Evolutionary conservation across 2,113 vertebrate species (phyloP).

Genomic region (Silurus glanis): DNA sequence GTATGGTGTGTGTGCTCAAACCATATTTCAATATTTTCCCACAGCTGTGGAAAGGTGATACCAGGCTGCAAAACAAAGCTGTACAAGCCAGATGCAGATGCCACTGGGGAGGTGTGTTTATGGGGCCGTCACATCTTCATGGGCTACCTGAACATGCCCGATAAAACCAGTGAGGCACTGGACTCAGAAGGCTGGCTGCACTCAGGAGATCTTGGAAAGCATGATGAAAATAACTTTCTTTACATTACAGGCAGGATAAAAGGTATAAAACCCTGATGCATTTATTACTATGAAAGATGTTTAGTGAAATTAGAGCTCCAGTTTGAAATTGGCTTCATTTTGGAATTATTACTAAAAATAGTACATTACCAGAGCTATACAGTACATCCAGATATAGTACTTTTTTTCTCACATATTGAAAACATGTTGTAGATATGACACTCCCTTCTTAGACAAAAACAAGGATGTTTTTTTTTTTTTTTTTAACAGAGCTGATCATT

Average conservation of each 20-base stretch:
- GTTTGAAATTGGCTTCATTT: neutral
- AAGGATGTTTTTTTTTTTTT: neutral
- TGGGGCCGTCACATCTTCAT: slow-evolving; percentile 80
- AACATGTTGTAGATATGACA: neutral
- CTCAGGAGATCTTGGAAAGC: slow-evolving; percentile 75
- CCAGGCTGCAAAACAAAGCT: slow-evolving; percentile 69
- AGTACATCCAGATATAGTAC: neutral
- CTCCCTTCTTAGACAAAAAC: neutral
- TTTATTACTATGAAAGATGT: neutral
- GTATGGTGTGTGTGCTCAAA: neutral
- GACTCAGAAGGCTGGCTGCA: slow-evolving; percentile 76
- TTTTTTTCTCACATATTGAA: neutral
- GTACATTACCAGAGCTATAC: neutral
- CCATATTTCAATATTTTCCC: neutral
- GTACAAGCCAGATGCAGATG: slow-evolving; percentile 66
- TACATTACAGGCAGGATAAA: slow-evolving; percentile 81
- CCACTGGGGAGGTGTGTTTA: slow-evolving; percentile 76
- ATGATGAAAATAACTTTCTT: slow-evolving; percentile 65
- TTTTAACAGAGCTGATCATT: slow-evolving; percentile 73
- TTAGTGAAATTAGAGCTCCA: neutral
- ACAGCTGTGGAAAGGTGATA: slow-evolving; percentile 73
- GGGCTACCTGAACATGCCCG: slow-evolving; percentile 76
- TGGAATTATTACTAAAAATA: slow-evolving; percentile 12
- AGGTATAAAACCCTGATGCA: slow-evolving; percentile 57
- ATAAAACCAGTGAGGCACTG: slow-evolving; percentile 70